A percentile compares a stretch with the other conserved stretches of the same genome.
Evolutionary conservation across 1,140 invertebrate species (phyloP).

Genomic region (Camponotus pennsylvanicus): DNA sequence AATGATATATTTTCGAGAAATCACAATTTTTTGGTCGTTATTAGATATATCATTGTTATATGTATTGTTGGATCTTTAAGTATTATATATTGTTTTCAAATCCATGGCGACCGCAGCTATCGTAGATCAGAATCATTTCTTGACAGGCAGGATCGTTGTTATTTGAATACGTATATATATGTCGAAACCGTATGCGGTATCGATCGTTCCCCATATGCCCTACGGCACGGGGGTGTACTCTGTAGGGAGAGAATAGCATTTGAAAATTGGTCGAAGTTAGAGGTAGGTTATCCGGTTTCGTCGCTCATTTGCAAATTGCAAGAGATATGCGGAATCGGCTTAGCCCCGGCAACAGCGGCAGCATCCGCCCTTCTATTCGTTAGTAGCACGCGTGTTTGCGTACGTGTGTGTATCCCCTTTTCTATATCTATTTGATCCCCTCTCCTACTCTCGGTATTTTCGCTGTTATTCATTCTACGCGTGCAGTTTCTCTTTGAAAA

Average conservation of each 20-base stretch:
- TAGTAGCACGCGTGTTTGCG: background rate
- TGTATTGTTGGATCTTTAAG: background rate
- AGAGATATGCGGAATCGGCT: conserved; percentile 65
- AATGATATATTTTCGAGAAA: background rate
- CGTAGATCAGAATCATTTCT: background rate
- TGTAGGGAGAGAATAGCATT: conserved; percentile 24
- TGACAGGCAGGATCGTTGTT: background rate
- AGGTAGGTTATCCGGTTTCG: conserved; percentile 65
- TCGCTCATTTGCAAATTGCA: conserved; percentile 73
- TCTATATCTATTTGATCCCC: background rate
- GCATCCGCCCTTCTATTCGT: conserved; percentile 53
- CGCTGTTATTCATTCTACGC: conserved; percentile 38
- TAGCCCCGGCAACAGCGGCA: conserved; percentile 37
- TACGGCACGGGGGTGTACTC: conserved; percentile 9
- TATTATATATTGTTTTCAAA: background rate
- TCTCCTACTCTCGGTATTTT: background rate
- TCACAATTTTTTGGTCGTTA: background rate
- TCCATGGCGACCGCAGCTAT: background rate
- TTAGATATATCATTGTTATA: background rate
- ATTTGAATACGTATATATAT: background rate
- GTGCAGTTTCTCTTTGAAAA: conserved; percentile 61
- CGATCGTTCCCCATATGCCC: conserved; percentile 25
- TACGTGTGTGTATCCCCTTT: background rate
- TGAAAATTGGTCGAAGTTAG: conserved; percentile 67
- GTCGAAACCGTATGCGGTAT: conserved; percentile 29